phyloP scores from a whole-genome alignment of 2,888 invertebrate species.

The Nowickia ferox region DNA sequence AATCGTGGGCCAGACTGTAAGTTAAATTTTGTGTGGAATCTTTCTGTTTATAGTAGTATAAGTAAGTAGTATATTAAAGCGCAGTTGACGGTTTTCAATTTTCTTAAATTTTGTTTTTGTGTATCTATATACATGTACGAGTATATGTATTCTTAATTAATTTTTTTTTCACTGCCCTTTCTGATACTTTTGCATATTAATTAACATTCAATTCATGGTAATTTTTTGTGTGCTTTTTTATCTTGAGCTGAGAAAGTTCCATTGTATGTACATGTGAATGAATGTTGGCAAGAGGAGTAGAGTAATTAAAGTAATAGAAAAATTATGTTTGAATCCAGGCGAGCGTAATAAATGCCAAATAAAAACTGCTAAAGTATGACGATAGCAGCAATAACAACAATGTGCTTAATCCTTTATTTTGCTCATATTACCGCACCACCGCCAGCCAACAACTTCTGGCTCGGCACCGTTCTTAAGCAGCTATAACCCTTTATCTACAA shows the following conservation, averaged over 20 bases:
- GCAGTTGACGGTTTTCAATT: too few species aligned
- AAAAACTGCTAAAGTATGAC: conserved; percentile 78
- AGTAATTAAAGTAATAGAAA: conserved; percentile 74
- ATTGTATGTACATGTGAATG: neutral
- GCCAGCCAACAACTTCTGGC: neutral
- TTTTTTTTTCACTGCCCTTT: conserved; percentile 12
- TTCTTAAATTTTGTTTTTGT: too few species aligned
- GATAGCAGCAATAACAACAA: conserved; percentile 41
- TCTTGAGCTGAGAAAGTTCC: conserved; percentile 4
- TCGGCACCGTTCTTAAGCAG: neutral
- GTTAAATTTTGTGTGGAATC: neutral
- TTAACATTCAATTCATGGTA: conserved; percentile 29
- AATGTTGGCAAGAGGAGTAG: conserved; percentile 61
- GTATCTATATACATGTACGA: too few species aligned
- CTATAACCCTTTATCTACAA: conserved; percentile 48
- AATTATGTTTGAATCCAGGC: conserved; percentile 73
- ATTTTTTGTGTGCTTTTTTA: conserved; percentile 21
- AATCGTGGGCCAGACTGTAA: neutral
- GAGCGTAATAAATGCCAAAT: conserved; percentile 80
- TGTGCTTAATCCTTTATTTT: conserved; percentile 70
- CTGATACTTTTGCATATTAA: conserved; percentile 46
- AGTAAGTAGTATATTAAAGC: too few species aligned
- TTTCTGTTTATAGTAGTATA: too few species aligned
- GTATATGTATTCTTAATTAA: neutral
- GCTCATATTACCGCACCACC: conserved; percentile 39